phyloP scores from a whole-genome alignment of 2,888 invertebrate genomes.

The Spodoptera littoralis region DNA sequence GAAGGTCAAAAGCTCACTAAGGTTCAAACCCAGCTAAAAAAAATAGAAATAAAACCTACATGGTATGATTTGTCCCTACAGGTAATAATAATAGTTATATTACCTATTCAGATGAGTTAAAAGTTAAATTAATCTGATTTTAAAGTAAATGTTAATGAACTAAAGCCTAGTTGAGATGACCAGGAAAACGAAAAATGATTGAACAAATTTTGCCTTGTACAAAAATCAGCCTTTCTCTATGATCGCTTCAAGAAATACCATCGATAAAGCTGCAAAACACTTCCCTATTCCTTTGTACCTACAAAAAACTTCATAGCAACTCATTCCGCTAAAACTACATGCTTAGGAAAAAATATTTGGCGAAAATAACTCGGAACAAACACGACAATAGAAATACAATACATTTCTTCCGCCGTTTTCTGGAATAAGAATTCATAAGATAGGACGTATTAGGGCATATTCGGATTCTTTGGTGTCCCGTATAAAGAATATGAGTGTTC shows the following conservation, averaged over 20 bases:
- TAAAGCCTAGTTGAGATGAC: too few species aligned
- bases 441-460: constrained; percentile 34
- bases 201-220: too few species aligned
- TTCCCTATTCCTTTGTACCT: constrained; percentile 5
- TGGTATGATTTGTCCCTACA: too few species aligned
- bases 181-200: too few species aligned
- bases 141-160: too few species aligned
- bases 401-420: constrained; percentile 35
- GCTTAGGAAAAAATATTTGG: constrained; percentile 35
- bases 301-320: constrained; percentile 22
- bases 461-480: constrained; percentile 41
- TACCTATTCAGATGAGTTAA: too few species aligned
- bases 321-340: constrained; percentile 37
- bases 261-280: constrained; percentile 1
- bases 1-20: too few species aligned
- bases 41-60: too few species aligned
- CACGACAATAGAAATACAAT: constrained; percentile 45
- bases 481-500: constrained; percentile 30
- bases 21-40: too few species aligned
- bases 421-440: constrained; percentile 41
- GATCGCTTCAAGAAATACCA: not conserved
- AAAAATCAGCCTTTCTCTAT: not conserved
- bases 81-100: too few species aligned
- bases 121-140: too few species aligned
- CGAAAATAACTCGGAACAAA: constrained; percentile 32